Conservation (phyloP, 1,140 invertebrate species). For the Zaprionus taronus region DNA sequence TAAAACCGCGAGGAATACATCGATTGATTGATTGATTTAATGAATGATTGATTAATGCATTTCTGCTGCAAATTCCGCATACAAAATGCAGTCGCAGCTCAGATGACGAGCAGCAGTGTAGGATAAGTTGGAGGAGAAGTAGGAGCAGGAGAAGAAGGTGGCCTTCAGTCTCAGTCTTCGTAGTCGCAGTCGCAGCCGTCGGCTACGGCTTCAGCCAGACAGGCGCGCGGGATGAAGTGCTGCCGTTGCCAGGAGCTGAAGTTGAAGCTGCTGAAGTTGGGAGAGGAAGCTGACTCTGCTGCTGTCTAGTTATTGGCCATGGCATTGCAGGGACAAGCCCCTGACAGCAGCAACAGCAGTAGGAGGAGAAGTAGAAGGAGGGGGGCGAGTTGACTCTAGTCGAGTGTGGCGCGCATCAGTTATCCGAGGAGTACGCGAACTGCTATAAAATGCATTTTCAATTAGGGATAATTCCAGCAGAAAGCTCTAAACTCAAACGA, state of each 20-base stretch:
- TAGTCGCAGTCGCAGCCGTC: slow-evolving; percentile 47
- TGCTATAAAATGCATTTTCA: slow-evolving; percentile 79
- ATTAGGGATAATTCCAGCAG: slow-evolving; percentile 73
- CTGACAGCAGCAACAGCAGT: slow-evolving; percentile 25
- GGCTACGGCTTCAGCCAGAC: slow-evolving; percentile 51
- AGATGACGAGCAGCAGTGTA: slow-evolving; percentile 14
- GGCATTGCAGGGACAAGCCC: slow-evolving; percentile 52
- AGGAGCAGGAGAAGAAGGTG: slow-evolving; percentile 48
- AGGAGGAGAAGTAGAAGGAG: not conserved
- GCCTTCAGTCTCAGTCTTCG: slow-evolving; percentile 69
- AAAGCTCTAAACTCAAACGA: slow-evolving; percentile 23
- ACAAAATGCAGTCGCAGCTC: slow-evolving; percentile 66
- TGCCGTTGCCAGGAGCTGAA: slow-evolving; percentile 33
- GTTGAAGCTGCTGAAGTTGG: slow-evolving; percentile 3
- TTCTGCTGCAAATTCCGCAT: slow-evolving; percentile 80
- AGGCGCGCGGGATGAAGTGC: slow-evolving; percentile 50
- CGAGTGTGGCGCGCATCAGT: slow-evolving; percentile 21
- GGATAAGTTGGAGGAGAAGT: slow-evolving; percentile 22
- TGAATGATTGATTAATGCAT: slow-evolving; percentile 83
- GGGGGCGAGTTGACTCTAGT: not conserved
- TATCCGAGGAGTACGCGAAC: slow-evolving; percentile 47
- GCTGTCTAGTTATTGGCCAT: slow-evolving; percentile 63
- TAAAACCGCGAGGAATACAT: slow-evolving; percentile 70
- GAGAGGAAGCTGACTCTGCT: not conserved
- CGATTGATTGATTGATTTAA: slow-evolving; percentile 83